Base-by-base conservation (phyloP, 2,113 vertebrate genomes). In the Pleuronectes platessa region DNA sequence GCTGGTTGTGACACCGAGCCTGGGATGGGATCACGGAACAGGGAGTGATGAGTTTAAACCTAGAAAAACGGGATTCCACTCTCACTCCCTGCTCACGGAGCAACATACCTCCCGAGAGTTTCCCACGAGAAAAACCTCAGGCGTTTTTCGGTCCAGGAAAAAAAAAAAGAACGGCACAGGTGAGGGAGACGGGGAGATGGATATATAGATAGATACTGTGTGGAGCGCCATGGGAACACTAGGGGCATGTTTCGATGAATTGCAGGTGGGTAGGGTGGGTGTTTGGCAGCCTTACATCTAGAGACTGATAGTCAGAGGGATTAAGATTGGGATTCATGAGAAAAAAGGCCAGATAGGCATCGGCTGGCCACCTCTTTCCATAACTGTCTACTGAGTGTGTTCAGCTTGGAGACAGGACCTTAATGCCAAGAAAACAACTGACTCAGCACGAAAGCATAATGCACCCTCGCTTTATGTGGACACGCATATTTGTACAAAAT, bases 51-150 rank as follows among this genome's bases (percentile, higher is more conserved):
- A 86, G 87, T 72, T 79, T 60, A 66, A 74, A 90, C 88, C 93
- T 86, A 31, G 93, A 94, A 94, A 91, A 92, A 92, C 92, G 88
- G 89, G 93, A 94, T 94, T 93, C 91, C 92, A 45, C 73, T 81
- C 83, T 86, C 83, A 78, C 78, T 89, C 65, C 81, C 69, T 87
- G 88, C 89, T 90, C 83, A 90, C 82, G 70, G 90, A 78, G 84
- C 89, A 84, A 79, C 92, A 93, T 93, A 92, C 91, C 86, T 79
- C 72, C 73, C 71, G 40, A 87, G 87, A 92, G 78, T 91, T 93
- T 93, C 93, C 93, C 93, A 93, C 88, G 93, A 93, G 93, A 93
- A 93, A 91, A 93, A 88, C 90, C 89, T 83, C 63, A 0, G 91
- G 92, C 88, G 71, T 87, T 89, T 92, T 89, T 90, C 78, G 67